phyloP scores from a whole-genome alignment of 1,140 invertebrate genomes.

The Pinna nobilis region DNA sequence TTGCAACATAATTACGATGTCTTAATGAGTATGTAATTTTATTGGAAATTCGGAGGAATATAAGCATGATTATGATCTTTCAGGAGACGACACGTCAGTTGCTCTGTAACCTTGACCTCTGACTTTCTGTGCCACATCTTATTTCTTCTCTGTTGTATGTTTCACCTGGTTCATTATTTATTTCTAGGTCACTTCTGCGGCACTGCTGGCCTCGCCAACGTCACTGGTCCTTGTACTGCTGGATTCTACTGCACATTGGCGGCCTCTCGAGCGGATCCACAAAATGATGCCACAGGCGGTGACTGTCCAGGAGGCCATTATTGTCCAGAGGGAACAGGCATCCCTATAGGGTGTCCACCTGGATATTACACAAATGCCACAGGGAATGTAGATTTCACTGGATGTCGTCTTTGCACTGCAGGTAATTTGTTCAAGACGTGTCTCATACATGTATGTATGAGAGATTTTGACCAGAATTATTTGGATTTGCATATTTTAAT shows the following conservation, averaged over 20 bases:
- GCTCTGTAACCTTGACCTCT: too few species aligned
- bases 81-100: too few species aligned
- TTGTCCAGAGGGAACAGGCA: conserved; percentile 58
- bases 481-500: too few species aligned
- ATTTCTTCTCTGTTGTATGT: too few species aligned
- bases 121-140: too few species aligned
- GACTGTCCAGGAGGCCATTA: conserved; percentile 63
- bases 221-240: conserved; percentile 61
- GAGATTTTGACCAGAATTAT: too few species aligned
- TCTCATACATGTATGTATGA: too few species aligned
- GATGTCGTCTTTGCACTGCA: conserved; percentile 64
- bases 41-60: too few species aligned
- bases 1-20: too few species aligned
- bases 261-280: conserved; percentile 57
- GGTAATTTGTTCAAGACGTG: conserved; percentile 55
- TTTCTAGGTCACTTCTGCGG: conserved; percentile 67
- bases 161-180: too few species aligned
- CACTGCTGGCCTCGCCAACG: conserved; percentile 53
- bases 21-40: too few species aligned
- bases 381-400: conserved; percentile 56
- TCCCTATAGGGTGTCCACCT: conserved; percentile 55
- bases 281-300: conserved; percentile 63
- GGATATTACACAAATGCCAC: conserved; percentile 65
- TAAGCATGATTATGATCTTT: too few species aligned
- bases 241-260: conserved; percentile 67